A percentile compares a stretch with the other conserved stretches of the same genome.
These are phyloP conservation scores for Argentina silus DNA, from an alignment of 2,797 vertebrate species.

Conservation along the genomic window DNA sequence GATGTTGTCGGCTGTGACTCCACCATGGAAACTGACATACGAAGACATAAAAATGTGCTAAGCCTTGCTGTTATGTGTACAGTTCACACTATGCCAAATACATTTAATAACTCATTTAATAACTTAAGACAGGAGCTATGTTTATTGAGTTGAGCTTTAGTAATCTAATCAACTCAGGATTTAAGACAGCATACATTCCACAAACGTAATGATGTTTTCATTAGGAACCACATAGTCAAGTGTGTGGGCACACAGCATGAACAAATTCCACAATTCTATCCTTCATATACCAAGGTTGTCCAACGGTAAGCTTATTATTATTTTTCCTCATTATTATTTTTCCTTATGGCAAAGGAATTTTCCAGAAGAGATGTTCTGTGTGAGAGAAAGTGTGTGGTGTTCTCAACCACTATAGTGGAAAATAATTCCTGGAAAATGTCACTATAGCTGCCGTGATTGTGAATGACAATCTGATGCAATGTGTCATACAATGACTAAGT, in stretches of 20 bases:
- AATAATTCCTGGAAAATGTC: background rate
- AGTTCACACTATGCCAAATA: background rate
- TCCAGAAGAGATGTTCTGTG: background rate
- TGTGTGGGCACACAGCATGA: background rate
- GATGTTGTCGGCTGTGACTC: background rate
- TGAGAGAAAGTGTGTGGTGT: background rate
- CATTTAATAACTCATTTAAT: constrained; percentile 12
- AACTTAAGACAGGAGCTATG: constrained; percentile 27
- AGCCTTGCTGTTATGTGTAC: background rate
- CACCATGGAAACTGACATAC: background rate
- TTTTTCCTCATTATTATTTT: background rate
- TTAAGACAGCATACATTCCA: constrained; percentile 7
- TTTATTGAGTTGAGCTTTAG: constrained; percentile 27
- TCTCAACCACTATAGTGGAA: background rate
- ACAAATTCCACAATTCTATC: background rate
- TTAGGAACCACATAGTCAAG: background rate
- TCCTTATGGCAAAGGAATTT: background rate
- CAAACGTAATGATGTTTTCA: background rate
- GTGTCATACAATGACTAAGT: background rate
- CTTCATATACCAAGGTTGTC: background rate
- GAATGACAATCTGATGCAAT: background rate
- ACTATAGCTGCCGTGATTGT: background rate
- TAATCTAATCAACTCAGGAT: constrained; percentile 10
- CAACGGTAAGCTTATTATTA: background rate
- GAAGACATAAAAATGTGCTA: background rate